Base-by-base conservation (phyloP, 1,140 invertebrate genomes). In the Cydia splendana region DNA sequence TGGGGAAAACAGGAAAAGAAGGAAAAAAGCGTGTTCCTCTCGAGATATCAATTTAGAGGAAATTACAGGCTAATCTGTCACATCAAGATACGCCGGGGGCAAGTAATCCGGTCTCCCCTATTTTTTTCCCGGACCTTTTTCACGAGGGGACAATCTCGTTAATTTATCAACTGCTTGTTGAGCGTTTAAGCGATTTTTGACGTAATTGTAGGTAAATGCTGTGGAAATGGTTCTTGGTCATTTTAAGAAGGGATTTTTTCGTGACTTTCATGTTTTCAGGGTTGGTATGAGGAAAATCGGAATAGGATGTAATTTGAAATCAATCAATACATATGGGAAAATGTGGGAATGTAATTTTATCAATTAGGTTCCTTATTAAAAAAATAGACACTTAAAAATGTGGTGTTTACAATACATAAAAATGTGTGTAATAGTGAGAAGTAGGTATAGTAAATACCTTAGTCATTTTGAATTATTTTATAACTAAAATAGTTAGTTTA, bases 11-110 rank as follows among this genome's bases (percentile, higher is more conserved):
- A n/a, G 77, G 53, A 81, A 81, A 80, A 80, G 75, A 78, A 7
- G 77, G 78, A 79, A 79, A 62, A 87, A 82, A 69, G 71, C 75
- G 78, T 80, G 74, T 77, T 71, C 79, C 81, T 85, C 85, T 85
- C 81, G 84, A 90, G 88, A 91, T 90, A 91, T 90, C 90, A 89
- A 91, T 90, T 91, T 89, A 82, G 84, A 80, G 80, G 85, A 89
- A 89, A 91, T 91, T 91, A 90, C 85, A 79, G 79, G 85, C 82
- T 91, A 91, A 91, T 91, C 90, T 91, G 90, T 91, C 90, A 90
- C 88, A 89, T 90, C 82, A 83, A 83, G 79, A 83, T 81, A 84
- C 83, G 84, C 88, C 83, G 79, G 85, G 81, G 82, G 88, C 81
- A 53, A 65, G 81, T 84, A 85, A 88, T 88, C 80, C 80, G 80